Evolutionary conservation across 2,888 invertebrate genomes (phyloP).

Genomic region (Ectemnius cavifrons): DNA sequence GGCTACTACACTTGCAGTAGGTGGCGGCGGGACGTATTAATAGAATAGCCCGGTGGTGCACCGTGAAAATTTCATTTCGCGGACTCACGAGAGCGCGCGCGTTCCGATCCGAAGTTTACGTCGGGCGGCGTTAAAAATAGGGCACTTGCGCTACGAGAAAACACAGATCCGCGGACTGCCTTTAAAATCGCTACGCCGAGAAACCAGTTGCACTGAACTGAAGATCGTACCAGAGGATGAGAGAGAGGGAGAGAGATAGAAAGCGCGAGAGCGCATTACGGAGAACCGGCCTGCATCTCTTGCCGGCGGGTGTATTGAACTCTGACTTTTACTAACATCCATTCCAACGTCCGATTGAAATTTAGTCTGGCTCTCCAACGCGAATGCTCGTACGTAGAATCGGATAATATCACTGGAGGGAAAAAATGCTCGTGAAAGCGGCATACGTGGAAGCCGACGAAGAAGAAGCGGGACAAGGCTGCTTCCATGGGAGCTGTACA

Average conservation of each 20-base stretch:
- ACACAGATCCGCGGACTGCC: slow-evolving; percentile 24
- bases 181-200: slow-evolving; percentile 1
- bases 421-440: too few relatives aligned
- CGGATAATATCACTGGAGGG: too few relatives aligned
- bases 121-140: slow-evolving; percentile 45
- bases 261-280: background rate
- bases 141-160: slow-evolving; percentile 44
- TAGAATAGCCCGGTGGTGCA: slow-evolving; percentile 41
- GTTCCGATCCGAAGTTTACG: slow-evolving; percentile 43
- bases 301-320: too few relatives aligned
- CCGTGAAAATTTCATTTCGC: slow-evolving; percentile 34
- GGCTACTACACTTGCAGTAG: slow-evolving; percentile 5
- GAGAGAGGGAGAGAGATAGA: background rate
- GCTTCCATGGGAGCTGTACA: slow-evolving; percentile 43
- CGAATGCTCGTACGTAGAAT: too few relatives aligned
- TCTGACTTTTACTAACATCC: too few relatives aligned
- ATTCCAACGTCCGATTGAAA: too few relatives aligned
- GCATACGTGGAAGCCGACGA: slow-evolving; percentile 2
- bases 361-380: too few relatives aligned
- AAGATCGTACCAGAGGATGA: background rate
- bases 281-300: background rate
- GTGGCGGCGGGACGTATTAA: slow-evolving; percentile 37
- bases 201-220: background rate
- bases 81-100: slow-evolving; percentile 11
- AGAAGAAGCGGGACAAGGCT: background rate